A percentile compares a stretch with the other conserved stretches of the same genome.
Evolutionary conservation across 2,888 invertebrate genomes (phyloP).

Genomic region (Prenolepis imparis): DNA sequence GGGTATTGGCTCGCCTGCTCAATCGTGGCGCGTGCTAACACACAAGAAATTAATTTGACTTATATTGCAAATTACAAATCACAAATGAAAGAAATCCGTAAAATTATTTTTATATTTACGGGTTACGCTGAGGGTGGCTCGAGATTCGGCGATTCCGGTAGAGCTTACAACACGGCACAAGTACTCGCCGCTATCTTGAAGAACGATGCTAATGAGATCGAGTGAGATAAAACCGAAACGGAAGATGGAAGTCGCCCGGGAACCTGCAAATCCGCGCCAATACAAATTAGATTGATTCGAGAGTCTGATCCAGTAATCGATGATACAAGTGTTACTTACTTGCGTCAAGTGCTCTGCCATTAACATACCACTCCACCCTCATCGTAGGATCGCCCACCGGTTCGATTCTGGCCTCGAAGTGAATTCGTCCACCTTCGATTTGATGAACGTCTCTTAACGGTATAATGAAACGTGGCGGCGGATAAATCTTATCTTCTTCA

Average conservation of each 20-base stretch:
- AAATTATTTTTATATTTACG: conserved; percentile 82
- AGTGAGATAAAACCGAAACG: conserved; percentile 99
- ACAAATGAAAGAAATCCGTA: not conserved
- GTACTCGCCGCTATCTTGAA: conserved; percentile 96
- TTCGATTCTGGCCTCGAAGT: conserved; percentile 99
- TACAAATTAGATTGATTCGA: not conserved
- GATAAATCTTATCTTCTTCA: conserved; percentile 95
- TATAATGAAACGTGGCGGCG: conserved; percentile 96
- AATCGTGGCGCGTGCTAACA: conserved; percentile 91
- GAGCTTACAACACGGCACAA: conserved; percentile 95
- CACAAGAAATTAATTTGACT: conserved; percentile 33
- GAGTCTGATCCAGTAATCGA: not conserved
- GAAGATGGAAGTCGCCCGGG: conserved; percentile 97
- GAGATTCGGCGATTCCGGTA: conserved; percentile 95
- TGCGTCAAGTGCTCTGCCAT: conserved; percentile 96
- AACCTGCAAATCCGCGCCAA: conserved; percentile 89
- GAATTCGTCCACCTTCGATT: conserved; percentile 96
- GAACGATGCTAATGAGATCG: conserved; percentile 94
- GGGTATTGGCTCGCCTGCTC: conserved; percentile 96
- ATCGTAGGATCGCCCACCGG: conserved; percentile 98
- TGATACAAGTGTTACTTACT: conserved; percentile 89
- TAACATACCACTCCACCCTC: conserved; percentile 98
- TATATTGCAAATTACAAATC: not conserved
- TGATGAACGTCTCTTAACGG: conserved; percentile 94
- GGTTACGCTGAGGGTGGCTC: conserved; percentile 93